phyloP scores from a whole-genome alignment of 2,113 vertebrate species.

The Rhynchomys soricoides region DNA sequence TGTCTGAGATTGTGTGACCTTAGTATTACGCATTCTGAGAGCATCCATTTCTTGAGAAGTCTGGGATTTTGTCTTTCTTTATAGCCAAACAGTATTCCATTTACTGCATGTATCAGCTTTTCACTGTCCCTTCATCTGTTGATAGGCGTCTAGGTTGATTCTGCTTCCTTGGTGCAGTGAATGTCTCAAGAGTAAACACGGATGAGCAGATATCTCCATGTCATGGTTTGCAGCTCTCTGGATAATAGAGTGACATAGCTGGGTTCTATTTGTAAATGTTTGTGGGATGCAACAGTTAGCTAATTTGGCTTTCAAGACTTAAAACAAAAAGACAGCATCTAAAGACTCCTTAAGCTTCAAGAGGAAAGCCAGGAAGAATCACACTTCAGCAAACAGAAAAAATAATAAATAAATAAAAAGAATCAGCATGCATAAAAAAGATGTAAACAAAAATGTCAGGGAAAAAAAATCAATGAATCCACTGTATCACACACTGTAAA shows the following conservation, averaged over 20 bases:
- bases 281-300: neutral
- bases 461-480: neutral
- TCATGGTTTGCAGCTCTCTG: too few relatives aligned
- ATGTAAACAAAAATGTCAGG: neutral
- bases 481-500: neutral
- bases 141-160: neutral
- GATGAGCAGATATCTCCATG: neutral
- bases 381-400: neutral
- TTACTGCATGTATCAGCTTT: neutral
- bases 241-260: neutral
- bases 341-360: neutral
- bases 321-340: neutral
- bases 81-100: neutral
- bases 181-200: neutral
- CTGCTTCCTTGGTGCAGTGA: neutral
- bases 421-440: neutral
- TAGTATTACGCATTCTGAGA: neutral
- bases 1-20: neutral
- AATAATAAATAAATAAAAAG: neutral
- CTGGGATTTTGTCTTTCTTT: neutral
- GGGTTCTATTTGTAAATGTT: neutral
- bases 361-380: neutral
- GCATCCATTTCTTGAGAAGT: neutral
- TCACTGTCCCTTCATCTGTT: neutral
- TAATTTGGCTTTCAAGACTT: neutral